Percentiles rank a stretch among this genome's conserved stretches.
phyloP scores from a whole-genome alignment of 2,113 vertebrate genomes.

The Athene noctua region DNA sequence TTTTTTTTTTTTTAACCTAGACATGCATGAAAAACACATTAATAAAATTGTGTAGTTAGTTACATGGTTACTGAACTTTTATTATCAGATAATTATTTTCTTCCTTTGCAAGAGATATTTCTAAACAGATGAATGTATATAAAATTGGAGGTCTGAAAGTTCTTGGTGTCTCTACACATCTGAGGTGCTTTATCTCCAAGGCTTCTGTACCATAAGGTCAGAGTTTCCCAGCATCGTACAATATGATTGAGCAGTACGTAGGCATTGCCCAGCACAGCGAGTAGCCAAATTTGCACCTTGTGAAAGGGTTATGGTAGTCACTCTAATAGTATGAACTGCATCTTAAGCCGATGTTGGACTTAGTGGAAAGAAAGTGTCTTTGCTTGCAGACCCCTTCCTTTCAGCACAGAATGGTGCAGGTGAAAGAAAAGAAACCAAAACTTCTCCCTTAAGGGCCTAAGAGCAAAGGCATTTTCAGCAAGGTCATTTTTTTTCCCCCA shows the following conservation, averaged over 20 bases:
- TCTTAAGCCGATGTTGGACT: background rate
- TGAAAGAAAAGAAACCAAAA: too few relatives aligned
- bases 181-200: background rate
- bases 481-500: background rate
- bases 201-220: accelerated
- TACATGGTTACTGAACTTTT: background rate
- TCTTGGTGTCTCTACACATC: background rate
- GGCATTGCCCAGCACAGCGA: accelerated
- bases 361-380: too few relatives aligned
- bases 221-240: background rate
- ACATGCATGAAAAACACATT: background rate
- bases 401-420: background rate
- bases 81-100: background rate
- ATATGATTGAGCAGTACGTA: accelerated
- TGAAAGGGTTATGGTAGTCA: too few relatives aligned
- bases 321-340: background rate
- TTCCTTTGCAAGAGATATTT: background rate
- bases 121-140: background rate
- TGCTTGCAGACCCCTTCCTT: background rate
- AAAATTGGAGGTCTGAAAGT: background rate
- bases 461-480: background rate
- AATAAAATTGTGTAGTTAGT: background rate
- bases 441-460: background rate
- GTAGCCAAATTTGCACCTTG: background rate
- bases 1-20: background rate